phyloP scores from a whole-genome alignment of 2,797 vertebrate species.

The Tolypeutes matacus region DNA sequence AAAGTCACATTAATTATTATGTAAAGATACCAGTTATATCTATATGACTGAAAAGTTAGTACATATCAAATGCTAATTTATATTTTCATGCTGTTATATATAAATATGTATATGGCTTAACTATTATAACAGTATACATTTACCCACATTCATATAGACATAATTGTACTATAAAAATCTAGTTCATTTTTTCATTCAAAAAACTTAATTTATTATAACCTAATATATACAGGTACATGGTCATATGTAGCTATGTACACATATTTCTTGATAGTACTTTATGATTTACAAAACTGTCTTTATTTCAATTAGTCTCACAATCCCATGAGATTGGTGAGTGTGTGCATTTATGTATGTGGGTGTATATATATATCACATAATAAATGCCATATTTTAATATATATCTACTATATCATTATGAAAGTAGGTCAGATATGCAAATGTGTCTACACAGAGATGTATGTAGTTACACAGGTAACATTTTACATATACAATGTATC shows the following conservation, averaged over 20 bases:
- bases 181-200: background rate
- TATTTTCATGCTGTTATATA: background rate
- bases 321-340: background rate
- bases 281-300: background rate
- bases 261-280: background rate
- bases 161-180: background rate
- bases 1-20: background rate
- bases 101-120: background rate
- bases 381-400: background rate
- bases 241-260: background rate
- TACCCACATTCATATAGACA: background rate
- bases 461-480: background rate
- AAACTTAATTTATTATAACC: background rate
- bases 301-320: background rate
- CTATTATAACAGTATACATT: background rate
- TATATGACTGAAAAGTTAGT: background rate
- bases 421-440: background rate
- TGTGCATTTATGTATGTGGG: background rate
- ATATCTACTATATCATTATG: background rate
- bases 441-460: slow-evolving; percentile 11
- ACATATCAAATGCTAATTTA: background rate
- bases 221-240: background rate
- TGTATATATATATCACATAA: background rate
- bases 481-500: background rate
- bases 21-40: background rate